Base-by-base conservation (phyloP, 2,113 vertebrate genomes). In the Ifrita kowaldi region DNA sequence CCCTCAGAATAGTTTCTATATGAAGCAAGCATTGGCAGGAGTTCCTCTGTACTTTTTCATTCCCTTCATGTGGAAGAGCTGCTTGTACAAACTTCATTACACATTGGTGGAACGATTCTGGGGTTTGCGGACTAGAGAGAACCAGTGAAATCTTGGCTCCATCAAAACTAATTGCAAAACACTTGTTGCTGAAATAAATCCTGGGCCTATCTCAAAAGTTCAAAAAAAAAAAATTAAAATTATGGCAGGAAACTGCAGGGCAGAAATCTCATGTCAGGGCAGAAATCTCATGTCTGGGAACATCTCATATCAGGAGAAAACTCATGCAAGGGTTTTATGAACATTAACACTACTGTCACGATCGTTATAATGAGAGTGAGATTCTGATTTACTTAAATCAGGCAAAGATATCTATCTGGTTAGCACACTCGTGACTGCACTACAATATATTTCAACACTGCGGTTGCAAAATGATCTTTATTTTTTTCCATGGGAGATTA, bases 401-500 rank as follows among this genome's bases (percentile, higher is more conserved):
- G 91, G 59, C 32, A 80, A 85, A 91, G 87, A 90, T 93, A 93
- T 27, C 92, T 71, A 90, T 62, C 88, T 94, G 68, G 69, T 96
- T 90, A 90, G 73, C 73, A 71, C 84, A 78, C 67, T 49, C 2
- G 13, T 93, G 86, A 92, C 83, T 95, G 65, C 62, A 87, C 26
- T 26, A 62, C 90, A 46, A 68, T 70, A 22, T 75, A 81, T 96
- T 96, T 93, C 95, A 95, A 90, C 95, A 89, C 62, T 57, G 88
- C 3, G 64, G 76, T 95, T 96, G 53, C 93, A 95, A 95, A 96
- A 95, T 86, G 68, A 92, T 88, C 90, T 89, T 78, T 84, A 23
- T 80, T 90, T 96, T 92, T 96, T 95, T 93, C 88, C 86, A 82
- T 33, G 62, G 62, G 69, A 96, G 86, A 93, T 96, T 90, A 84